Percentiles rank a stretch among this genome's conserved stretches.
Evolutionary conservation across 2,797 vertebrate species (phyloP).

Genomic region (Sebastes steindachneri): DNA sequence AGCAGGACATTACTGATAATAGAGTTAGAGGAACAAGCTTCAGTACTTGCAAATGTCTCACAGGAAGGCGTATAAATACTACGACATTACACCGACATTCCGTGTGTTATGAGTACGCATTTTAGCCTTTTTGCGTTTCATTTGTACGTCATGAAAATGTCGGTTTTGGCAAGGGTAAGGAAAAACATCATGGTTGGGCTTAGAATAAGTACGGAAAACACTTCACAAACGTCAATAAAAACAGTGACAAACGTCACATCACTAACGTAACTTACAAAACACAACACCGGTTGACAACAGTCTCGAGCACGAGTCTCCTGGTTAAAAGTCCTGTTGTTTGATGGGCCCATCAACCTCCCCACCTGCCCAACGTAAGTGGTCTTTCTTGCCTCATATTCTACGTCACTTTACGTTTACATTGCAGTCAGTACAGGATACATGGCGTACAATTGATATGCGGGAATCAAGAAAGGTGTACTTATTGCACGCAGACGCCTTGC

Average conservation of each 20-base stretch:
- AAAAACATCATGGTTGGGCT: not conserved
- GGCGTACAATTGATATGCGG: not conserved
- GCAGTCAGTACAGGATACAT: too few species aligned
- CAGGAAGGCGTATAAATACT: too few species aligned
- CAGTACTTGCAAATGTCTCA: not conserved
- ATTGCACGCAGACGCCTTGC: not conserved
- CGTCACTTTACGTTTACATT: too few species aligned
- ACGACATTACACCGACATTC: not conserved
- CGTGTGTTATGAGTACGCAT: not conserved
- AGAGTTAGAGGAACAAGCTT: not conserved
- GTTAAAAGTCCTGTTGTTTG: too few species aligned
- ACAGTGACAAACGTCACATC: not conserved
- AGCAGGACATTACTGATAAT: not conserved
- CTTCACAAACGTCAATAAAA: not conserved
- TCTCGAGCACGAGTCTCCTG: not conserved
- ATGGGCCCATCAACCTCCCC: too few species aligned
- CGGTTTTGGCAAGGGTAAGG: not conserved
- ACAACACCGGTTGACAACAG: not conserved
- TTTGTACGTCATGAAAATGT: not conserved
- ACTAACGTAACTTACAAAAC: not conserved
- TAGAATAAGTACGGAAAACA: not conserved
- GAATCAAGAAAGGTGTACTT: not conserved
- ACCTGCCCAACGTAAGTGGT: too few species aligned
- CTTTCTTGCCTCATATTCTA: too few species aligned
- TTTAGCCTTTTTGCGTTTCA: too few species aligned